Conservation (phyloP, 2,888 invertebrate species). For the Hipparchia semele region DNA sequence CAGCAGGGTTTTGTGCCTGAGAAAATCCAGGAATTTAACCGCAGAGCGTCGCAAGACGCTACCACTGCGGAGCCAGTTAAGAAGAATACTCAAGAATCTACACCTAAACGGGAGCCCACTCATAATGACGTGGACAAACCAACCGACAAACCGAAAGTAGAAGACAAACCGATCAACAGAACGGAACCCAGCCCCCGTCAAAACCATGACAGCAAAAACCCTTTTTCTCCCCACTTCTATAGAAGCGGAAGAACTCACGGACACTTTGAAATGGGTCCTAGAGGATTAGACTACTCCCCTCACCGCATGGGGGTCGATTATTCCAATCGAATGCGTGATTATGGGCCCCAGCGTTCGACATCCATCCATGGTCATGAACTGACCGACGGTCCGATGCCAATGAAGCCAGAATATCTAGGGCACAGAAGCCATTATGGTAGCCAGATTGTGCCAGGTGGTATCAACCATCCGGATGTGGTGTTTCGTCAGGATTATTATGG, state of each 20-base stretch:
- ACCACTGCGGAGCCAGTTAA: constrained; percentile 56
- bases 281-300: constrained; percentile 76
- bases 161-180: constrained; percentile 52
- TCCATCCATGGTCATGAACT: constrained; percentile 78
- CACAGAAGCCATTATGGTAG: constrained; percentile 71
- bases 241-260: constrained; percentile 69
- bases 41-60: constrained; percentile 71
- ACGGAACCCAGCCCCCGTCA: constrained; percentile 54
- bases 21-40: constrained; percentile 73
- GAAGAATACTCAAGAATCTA: constrained; percentile 36
- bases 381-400: constrained; percentile 62
- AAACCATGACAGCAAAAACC: constrained; percentile 67
- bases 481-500: constrained; percentile 73
- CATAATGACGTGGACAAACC: constrained; percentile 54
- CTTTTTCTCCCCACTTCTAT: constrained; percentile 72
- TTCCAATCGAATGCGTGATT: constrained; percentile 69
- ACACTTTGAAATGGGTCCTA: constrained; percentile 79
- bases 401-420: constrained; percentile 70
- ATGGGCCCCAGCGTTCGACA: constrained; percentile 73
- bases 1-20: constrained; percentile 74
- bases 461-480: constrained; percentile 74
- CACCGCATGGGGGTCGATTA: constrained; percentile 73
- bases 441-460: constrained; percentile 68
- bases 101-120: constrained; percentile 60
- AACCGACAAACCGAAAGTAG: constrained; percentile 41